Base-by-base conservation (phyloP, 2,888 invertebrate genomes). In the Hemithea aestivaria region DNA sequence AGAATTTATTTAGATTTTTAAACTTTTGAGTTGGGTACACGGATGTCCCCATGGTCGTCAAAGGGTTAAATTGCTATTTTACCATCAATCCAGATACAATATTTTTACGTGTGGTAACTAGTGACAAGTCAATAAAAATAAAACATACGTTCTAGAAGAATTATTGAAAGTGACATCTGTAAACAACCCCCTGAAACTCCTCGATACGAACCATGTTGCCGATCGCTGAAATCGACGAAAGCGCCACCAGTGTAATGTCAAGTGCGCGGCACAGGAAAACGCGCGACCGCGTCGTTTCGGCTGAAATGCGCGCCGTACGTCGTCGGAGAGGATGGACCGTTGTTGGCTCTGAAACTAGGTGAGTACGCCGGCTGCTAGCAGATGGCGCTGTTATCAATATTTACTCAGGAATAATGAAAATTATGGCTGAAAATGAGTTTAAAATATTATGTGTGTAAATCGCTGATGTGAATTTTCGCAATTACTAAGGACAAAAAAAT, bases 311-410 rank as follows among this genome's bases (percentile, higher is more conserved):
- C 38, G 82, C 87, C 20, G 72, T 87, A 10, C 75, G 92, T 32
- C 89, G 93, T 37, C 81, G 91, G 28, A 87, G 93, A 29, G 93
- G 93, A 26, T 93, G 93, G 93, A 93, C 93, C 2, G 93, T 93
- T 29, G 90, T 93, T 40, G 93, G 93, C 53, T 91, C 91, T 52
- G 93, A 93, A 87, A 87, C 92, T 62, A 90, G 92, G 93, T 92
- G 77, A 88, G 80, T 71, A 31, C 29, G 6, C 16, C 5, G 20
- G 8, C 1, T 9, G n/a, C 33, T 51, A 40, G 57, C 51, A 84
- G 85, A 75, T 79, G 85, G 53, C 80, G 68, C 59, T 77, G 29
- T 30, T 31, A 10, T 10, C 16, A 20, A 40, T 25, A 21, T 27
- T 7, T 26, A 24, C 10, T 24, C 10, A 24, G n/a, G n/a, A n/a